Percentiles rank a stretch among this genome's conserved stretches.
Conservation (phyloP, 2,113 vertebrate genomes). For the Meriones unguiculatus region DNA sequence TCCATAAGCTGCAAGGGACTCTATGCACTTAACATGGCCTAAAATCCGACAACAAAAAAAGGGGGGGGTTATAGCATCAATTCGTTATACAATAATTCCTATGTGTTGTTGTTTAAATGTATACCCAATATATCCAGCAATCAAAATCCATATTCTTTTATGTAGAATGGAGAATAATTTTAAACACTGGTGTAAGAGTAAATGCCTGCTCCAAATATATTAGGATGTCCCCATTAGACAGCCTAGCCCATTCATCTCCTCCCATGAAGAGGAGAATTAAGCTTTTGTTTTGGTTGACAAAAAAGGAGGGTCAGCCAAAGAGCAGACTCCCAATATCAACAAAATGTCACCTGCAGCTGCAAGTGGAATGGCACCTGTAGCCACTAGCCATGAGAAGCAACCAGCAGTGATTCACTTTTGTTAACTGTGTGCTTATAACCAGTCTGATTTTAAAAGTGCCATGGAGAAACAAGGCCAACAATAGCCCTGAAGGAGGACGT, state of each 20-base stretch:
- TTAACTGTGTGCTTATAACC: not conserved
- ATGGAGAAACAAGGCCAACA: not conserved
- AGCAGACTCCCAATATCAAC: not conserved
- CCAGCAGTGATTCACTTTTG: not conserved
- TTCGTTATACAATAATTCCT: not conserved
- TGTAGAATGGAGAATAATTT: not conserved
- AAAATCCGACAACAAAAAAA: not conserved
- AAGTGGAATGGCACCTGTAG: not conserved
- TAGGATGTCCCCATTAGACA: not conserved
- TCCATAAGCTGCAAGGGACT: slow-evolving; percentile 85
- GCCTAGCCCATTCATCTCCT: not conserved
- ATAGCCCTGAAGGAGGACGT: not conserved
- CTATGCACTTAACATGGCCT: slow-evolving; percentile 91
- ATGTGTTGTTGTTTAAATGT: not conserved
- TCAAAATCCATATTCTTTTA: slow-evolving; percentile 6
- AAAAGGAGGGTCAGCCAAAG: not conserved
- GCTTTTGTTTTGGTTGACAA: not conserved
- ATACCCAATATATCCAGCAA: not conserved
- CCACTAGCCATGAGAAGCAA: not conserved
- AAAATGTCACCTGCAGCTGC: not conserved
- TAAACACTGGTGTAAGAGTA: not conserved
- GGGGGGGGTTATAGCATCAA: not conserved
- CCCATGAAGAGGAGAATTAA: not conserved
- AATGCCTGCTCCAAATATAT: not conserved
- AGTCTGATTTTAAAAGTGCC: not conserved